Evolutionary conservation across 1,140 invertebrate species (phyloP).

Genomic region (Euschistus heros): DNA sequence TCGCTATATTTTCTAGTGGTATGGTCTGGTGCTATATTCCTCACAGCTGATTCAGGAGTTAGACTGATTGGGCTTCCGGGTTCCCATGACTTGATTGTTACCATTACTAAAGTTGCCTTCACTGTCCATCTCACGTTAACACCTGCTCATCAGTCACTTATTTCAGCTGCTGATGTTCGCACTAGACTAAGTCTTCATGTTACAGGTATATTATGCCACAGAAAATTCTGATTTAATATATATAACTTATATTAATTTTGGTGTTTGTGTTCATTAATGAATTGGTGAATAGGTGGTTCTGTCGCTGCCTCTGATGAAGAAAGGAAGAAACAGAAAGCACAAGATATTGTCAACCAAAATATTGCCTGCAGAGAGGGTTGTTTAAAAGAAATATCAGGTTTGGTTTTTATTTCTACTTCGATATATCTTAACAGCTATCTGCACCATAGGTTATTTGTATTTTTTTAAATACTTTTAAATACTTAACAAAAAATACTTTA

Average conservation of each 20-base stretch:
- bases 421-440: no score
- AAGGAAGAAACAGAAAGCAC: not conserved
- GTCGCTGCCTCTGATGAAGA: no score
- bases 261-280: no score
- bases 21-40: constrained; percentile 29
- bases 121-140: constrained; percentile 29
- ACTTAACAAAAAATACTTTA: no score
- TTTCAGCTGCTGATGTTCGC: constrained; percentile 30
- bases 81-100: constrained; percentile 29
- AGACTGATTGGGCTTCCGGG: constrained; percentile 29
- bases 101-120: constrained; percentile 28
- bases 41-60: constrained; percentile 26
- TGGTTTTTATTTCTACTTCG: not conserved
- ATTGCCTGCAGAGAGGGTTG: not conserved
- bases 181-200: constrained; percentile 20
- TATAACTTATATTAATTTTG: no score
- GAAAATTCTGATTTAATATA: not conserved
- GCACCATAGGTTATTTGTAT: no score
- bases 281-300: no score
- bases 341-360: not conserved
- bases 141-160: constrained; percentile 30
- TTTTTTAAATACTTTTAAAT: no score
- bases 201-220: not conserved
- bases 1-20: constrained; percentile 18
- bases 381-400: not conserved